Percentiles rank a stretch among this genome's conserved stretches.
These are phyloP conservation scores for Dysmachus trigonus DNA, from an alignment of 2,888 invertebrate species.

Conservation along the genomic window DNA sequence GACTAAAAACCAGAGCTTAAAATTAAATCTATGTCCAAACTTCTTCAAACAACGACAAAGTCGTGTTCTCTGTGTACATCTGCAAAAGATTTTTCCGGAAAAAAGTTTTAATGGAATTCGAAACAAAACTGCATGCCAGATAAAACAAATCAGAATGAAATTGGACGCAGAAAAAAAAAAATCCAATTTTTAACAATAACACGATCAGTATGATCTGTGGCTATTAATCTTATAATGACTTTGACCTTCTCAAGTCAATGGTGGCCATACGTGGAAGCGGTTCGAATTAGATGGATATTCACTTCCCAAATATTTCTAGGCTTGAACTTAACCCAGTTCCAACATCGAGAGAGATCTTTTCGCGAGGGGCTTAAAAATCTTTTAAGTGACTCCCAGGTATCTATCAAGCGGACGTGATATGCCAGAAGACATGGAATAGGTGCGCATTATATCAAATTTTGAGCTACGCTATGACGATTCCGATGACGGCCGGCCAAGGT, in stretches of 20 bases:
- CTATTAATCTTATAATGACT: conserved; percentile 32
- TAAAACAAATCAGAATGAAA: conserved; percentile 1
- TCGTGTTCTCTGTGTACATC: background rate
- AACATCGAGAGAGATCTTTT: background rate
- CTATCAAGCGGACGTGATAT: conserved; percentile 2
- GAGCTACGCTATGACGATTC: background rate
- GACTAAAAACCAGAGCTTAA: background rate
- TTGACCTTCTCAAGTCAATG: conserved; percentile 26
- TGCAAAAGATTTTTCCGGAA: background rate
- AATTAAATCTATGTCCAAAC: background rate
- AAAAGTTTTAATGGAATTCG: background rate
- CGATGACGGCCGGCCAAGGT: background rate
- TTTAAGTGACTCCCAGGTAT: background rate
- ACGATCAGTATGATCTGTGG: background rate
- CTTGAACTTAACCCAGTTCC: conserved; percentile 26
- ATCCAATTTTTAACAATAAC: conserved; percentile 5
- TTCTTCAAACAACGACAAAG: background rate
- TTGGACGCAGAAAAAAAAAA: background rate
- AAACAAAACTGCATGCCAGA: background rate
- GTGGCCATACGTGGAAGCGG: background rate
- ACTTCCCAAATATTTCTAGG: conserved; percentile 15
- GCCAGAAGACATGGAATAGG: background rate
- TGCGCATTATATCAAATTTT: background rate
- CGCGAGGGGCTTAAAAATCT: conserved; percentile 1
- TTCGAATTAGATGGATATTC: background rate